A percentile compares a stretch with the other conserved stretches of the same genome.
phyloP scores from a whole-genome alignment of 2,797 vertebrate genomes.

The Semaprochilodus insignis region DNA sequence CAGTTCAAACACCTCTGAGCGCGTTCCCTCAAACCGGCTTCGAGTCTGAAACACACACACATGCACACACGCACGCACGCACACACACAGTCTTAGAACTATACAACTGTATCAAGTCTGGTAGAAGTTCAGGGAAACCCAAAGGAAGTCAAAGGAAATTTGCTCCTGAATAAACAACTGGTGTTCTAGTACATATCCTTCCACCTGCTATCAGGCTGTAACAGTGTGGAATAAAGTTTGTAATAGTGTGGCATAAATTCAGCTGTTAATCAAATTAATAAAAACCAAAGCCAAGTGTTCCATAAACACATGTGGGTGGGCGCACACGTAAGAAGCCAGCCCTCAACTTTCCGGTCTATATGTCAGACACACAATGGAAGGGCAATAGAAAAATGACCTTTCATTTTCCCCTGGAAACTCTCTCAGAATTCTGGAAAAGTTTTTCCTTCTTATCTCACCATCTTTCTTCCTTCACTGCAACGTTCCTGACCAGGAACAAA shows the following conservation, averaged over 20 bases:
- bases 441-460: constrained; percentile 39
- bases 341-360: constrained; percentile 32
- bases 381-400: constrained; percentile 52
- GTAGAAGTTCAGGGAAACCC: background rate
- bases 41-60: constrained; percentile 82
- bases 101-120: background rate
- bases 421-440: constrained; percentile 4
- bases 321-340: background rate
- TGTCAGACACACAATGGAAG: constrained; percentile 53
- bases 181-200: background rate
- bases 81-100: background rate
- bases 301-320: background rate
- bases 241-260: background rate
- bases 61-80: constrained; percentile 20
- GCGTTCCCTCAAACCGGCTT: constrained; percentile 93
- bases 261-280: constrained; percentile 1
- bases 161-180: background rate
- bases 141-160: background rate
- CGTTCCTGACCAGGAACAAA: background rate
- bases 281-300: constrained; percentile 29
- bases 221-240: background rate
- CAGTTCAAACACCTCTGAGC: constrained; percentile 93
- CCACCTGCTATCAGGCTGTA: background rate
- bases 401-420: constrained; percentile 49
- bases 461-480: constrained; percentile 4